Evolutionary conservation across 2,888 invertebrate species (phyloP), one percentile per base, ranked within the genome.

Genomic region (Dolichomitus sp.): DNA sequence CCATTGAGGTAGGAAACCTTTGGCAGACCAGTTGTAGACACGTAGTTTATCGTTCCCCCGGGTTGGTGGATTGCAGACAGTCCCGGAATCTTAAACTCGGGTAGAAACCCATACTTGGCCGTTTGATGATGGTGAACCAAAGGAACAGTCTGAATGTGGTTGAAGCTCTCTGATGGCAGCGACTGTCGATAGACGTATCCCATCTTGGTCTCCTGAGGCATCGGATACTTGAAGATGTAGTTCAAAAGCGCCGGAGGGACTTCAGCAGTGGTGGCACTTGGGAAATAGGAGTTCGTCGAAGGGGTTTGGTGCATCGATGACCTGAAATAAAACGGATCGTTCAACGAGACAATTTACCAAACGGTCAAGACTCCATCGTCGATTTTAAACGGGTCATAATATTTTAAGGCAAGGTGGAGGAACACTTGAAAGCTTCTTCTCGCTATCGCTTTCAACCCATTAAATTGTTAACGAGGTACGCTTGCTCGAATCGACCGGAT

Each of bases 131-230:
- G 79, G 11, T 72, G 78, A n/a, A 72, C 74, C 68, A 87, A 50
- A 9, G 84, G 81, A 48, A 76, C 17, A 9, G 52, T 45, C n/a
- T 65, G 79, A 27, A 87, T 68, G 80, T 88, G 88, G 50, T 87
- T 86, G 75, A 87, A 69, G 19, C 84, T 77, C 81, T 86, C 87
- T 37, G 87, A 80, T 7, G 78, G 57, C 12, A 85, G 70, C 42
- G 87, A 81, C 42, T 87, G 87, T 52, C 86, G 85, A 52, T 87
- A 88, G 1, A 89, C 84, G 80, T 88, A 81, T 57, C 83, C 86
- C 37, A 83, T 66, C 68, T 89, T 90, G 54, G 87, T 50, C 57
- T 89, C 87, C 19, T 88, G 81, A 19, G 88, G 88, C 57, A 86
- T 42, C 27, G 80, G 70, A 61, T 89, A 88, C 85, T 87, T 85